Conservation (phyloP, 2,797 vertebrate genomes). For the Eleutherodactylus coqui region DNA sequence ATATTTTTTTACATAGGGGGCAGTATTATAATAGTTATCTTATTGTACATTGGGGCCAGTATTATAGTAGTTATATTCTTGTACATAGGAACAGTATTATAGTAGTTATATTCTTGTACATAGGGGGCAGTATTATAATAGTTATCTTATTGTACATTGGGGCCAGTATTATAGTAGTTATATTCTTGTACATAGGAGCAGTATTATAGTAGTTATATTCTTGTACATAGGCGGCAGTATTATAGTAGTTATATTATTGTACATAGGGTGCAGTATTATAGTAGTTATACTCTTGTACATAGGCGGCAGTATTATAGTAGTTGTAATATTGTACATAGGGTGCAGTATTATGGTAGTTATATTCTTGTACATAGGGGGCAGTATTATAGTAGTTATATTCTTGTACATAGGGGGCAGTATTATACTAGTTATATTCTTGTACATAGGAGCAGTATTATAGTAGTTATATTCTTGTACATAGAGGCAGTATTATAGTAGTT, state of each 20-base stretch:
- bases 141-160: no score
- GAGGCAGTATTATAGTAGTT: no score
- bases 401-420: no score
- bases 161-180: not conserved
- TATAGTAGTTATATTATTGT: not conserved
- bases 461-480: no score
- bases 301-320: no score
- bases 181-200: not conserved
- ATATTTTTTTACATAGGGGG: not conserved
- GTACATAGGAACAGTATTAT: not conserved
- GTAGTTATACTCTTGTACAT: not conserved
- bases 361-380: no score
- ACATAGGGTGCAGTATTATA: not conserved
- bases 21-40: no score
- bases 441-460: no score
- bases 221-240: not conserved
- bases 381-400: no score
- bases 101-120: slow-evolving; percentile 2
- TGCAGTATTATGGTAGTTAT: not conserved
- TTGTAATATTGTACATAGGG: not conserved
- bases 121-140: not conserved
- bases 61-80: slow-evolving; percentile 9
- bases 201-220: not conserved
- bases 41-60: no score
- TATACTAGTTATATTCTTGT: no score